phyloP scores from a whole-genome alignment of 1,140 invertebrate species.

The Nixonia krombeini region DNA sequence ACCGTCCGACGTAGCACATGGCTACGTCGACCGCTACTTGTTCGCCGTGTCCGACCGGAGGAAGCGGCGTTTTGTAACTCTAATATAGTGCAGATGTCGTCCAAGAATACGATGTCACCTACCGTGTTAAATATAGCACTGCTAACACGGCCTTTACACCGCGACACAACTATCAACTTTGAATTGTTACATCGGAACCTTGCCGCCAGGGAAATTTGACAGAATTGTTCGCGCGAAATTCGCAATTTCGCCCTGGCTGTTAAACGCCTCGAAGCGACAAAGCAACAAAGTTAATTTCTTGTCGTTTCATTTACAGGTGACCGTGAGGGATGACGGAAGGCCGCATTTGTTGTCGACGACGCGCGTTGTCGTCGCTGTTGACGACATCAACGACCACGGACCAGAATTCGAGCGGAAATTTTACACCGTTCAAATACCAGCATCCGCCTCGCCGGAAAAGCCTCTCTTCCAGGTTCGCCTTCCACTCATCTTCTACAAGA shows the following conservation, averaged over 20 bases:
- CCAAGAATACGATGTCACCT: constrained; percentile 46
- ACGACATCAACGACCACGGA: constrained; percentile 88
- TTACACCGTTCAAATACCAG: constrained; percentile 86
- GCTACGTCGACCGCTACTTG: background rate
- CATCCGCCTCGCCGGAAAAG: constrained; percentile 72
- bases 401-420: constrained; percentile 86
- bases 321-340: constrained; percentile 84
- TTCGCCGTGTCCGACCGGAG: constrained; percentile 25
- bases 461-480: constrained; percentile 81
- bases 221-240: too few species aligned
- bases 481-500: too few species aligned
- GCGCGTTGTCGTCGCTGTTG: constrained; percentile 84
- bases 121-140: constrained; percentile 27
- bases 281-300: too few species aligned
- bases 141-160: constrained; percentile 30
- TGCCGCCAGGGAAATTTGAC: too few species aligned
- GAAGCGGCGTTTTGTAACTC: constrained; percentile 58
- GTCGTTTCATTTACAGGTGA: constrained; percentile 73
- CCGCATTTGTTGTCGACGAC: constrained; percentile 85
- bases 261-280: too few species aligned
- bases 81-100: constrained; percentile 66
- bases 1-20: constrained; percentile 38
- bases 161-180: too few species aligned
- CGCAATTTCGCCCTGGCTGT: too few species aligned
- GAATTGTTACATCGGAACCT: too few species aligned